Conservation (phyloP, 2,113 vertebrate genomes). For the Corydoras maculifer region DNA sequence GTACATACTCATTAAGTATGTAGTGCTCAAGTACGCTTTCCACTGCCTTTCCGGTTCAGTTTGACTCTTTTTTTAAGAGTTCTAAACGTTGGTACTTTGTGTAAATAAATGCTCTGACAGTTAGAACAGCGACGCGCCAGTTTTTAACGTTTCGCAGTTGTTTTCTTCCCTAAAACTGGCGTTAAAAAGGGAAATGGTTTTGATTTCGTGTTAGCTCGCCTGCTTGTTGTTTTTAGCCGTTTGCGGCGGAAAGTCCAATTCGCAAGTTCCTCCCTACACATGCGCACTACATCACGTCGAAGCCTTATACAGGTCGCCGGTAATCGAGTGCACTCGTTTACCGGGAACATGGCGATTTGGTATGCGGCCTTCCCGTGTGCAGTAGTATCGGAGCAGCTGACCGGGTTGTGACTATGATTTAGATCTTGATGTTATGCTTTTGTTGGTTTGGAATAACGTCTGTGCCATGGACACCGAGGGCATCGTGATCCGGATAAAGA, state of each 20-base stretch:
- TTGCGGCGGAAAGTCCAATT: neutral
- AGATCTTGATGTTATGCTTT: constrained; percentile 62
- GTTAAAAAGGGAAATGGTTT: too few relatives aligned
- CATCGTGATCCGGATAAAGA: constrained; percentile 91
- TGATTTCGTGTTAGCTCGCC: neutral
- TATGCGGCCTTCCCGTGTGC: neutral
- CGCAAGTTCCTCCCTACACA: neutral
- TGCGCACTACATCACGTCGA: neutral
- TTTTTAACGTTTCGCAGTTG: too few relatives aligned
- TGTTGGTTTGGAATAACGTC: constrained; percentile 68
- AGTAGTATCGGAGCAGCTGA: neutral
- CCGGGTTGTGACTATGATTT: constrained; percentile 45
- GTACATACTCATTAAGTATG: too few relatives aligned
- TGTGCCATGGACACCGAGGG: constrained; percentile 80
- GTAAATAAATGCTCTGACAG: too few relatives aligned
- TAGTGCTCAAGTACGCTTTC: too few relatives aligned
- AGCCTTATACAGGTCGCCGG: too few relatives aligned
- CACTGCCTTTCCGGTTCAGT: too few relatives aligned
- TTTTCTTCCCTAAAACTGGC: too few relatives aligned
- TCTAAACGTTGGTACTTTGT: too few relatives aligned
- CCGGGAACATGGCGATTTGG: neutral
- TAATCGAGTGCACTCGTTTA: neutral
- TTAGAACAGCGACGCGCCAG: too few relatives aligned
- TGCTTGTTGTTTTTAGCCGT: neutral
- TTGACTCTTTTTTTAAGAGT: too few relatives aligned